These are phyloP conservation scores for Ennomos erosarius DNA, from an alignment of 2,888 invertebrate genomes.

Conservation along the genomic window DNA sequence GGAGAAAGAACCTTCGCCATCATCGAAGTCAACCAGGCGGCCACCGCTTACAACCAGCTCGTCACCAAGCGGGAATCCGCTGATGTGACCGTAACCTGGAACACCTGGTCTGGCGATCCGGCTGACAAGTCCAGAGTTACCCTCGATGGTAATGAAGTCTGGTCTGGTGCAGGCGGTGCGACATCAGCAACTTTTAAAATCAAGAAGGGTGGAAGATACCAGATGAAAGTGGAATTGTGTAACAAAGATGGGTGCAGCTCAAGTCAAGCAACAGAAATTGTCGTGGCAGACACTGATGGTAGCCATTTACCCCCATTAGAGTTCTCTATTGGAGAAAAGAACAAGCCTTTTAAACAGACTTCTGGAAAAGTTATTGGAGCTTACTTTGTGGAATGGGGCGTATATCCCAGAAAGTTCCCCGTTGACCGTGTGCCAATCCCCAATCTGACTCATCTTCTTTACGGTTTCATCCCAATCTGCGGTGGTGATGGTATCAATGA, in stretches of 20 bases:
- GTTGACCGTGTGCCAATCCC: slow-evolving; percentile 76
- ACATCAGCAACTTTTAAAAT: slow-evolving; percentile 75
- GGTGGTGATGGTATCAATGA: slow-evolving; percentile 82
- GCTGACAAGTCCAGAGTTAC: slow-evolving; percentile 69
- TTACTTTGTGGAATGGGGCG: slow-evolving; percentile 82
- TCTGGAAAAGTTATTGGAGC: slow-evolving; percentile 79
- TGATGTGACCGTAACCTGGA: slow-evolving; percentile 79
- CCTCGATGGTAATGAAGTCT: slow-evolving; percentile 69
- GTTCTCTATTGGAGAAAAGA: slow-evolving; percentile 70
- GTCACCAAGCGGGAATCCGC: slow-evolving; percentile 72
- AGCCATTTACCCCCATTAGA: slow-evolving; percentile 77
- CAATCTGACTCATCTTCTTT: slow-evolving; percentile 76
- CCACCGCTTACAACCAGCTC: slow-evolving; percentile 80
- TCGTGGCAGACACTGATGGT: slow-evolving; percentile 80
- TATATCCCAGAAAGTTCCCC: slow-evolving; percentile 78
- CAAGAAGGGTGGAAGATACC: slow-evolving; percentile 76
- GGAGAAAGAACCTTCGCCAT: slow-evolving; percentile 78
- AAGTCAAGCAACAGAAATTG: slow-evolving; percentile 73
- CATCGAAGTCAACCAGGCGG: slow-evolving; percentile 80
- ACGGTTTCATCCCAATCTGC: slow-evolving; percentile 80
- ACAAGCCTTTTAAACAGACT: slow-evolving; percentile 78
- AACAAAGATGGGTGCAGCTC: slow-evolving; percentile 74
- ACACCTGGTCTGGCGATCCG: slow-evolving; percentile 78
- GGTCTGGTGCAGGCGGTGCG: slow-evolving; percentile 67
- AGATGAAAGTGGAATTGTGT: slow-evolving; percentile 76